These are phyloP conservation scores for Brienomyrus longianalis DNA, from an alignment of 2,113 vertebrate genomes.

Conservation along the genomic window DNA sequence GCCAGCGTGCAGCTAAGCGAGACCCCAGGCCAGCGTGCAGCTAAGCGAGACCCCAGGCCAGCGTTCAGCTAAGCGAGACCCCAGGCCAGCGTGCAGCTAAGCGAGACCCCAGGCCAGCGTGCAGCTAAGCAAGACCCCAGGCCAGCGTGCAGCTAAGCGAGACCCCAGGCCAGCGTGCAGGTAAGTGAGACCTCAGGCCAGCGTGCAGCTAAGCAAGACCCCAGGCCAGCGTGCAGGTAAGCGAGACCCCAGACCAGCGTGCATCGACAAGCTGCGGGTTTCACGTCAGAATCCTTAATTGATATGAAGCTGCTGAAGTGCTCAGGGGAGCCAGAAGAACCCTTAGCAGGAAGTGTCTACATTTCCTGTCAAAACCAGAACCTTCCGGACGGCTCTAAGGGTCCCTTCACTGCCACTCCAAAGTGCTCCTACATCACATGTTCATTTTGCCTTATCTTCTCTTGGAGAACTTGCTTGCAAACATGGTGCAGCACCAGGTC, in stretches of 20 bases:
- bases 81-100: neutral
- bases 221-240: neutral
- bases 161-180: neutral
- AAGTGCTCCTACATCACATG: neutral
- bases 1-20: neutral
- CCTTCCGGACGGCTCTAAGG: neutral
- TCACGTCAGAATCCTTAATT: neutral
- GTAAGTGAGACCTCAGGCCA: neutral
- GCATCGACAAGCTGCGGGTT: neutral
- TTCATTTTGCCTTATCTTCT: neutral
- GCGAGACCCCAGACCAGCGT: neutral
- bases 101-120: neutral
- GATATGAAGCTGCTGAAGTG: neutral
- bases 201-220: neutral
- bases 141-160: neutral
- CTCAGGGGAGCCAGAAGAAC: neutral
- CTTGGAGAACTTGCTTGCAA: neutral
- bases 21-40: neutral
- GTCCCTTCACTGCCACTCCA: neutral
- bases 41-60: neutral
- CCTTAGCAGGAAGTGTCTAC: neutral
- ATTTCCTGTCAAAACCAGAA: neutral
- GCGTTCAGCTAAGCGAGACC: neutral
- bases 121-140: neutral
- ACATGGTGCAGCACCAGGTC: neutral